Evolutionary conservation across 2,888 invertebrate species (phyloP).

Genomic region (Galeruca laticollis): DNA sequence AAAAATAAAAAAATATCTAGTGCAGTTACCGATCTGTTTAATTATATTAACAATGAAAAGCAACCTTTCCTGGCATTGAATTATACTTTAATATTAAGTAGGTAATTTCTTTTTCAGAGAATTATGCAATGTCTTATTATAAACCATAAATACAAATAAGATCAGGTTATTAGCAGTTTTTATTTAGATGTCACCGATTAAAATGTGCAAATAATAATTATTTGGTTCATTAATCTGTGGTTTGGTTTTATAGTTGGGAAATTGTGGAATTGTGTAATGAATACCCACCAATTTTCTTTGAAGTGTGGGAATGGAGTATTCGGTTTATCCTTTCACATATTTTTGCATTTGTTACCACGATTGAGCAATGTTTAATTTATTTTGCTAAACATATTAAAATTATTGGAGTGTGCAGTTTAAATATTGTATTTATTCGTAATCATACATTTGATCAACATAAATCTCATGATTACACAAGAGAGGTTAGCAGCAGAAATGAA

Average conservation of each 20-base stretch:
- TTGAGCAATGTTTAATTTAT: neutral
- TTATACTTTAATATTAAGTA: too few species aligned
- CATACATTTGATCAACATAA: too few species aligned
- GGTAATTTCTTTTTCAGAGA: neutral
- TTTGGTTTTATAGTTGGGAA: neutral
- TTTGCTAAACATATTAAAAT: neutral
- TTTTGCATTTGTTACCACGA: constrained; percentile 3
- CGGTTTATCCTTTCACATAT: neutral
- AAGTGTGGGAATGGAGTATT: neutral
- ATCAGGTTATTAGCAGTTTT: neutral
- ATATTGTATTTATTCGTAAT: neutral
- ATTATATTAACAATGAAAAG: neutral
- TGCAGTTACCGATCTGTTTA: neutral
- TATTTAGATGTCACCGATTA: neutral
- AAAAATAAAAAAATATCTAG: neutral
- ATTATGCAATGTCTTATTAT: too few species aligned
- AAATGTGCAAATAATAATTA: neutral
- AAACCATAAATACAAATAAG: neutral
- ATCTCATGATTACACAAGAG: too few species aligned
- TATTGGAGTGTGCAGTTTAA: neutral
- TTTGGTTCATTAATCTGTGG: neutral
- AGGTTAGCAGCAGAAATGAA: too few species aligned
- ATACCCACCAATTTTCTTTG: neutral
- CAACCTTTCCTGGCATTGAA: neutral
- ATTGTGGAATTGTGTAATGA: constrained; percentile 2